A percentile compares a stretch with the other conserved stretches of the same genome.
Evolutionary conservation across 2,888 invertebrate species (phyloP).

Genomic region (Caenorhabditis sulstoni): DNA sequence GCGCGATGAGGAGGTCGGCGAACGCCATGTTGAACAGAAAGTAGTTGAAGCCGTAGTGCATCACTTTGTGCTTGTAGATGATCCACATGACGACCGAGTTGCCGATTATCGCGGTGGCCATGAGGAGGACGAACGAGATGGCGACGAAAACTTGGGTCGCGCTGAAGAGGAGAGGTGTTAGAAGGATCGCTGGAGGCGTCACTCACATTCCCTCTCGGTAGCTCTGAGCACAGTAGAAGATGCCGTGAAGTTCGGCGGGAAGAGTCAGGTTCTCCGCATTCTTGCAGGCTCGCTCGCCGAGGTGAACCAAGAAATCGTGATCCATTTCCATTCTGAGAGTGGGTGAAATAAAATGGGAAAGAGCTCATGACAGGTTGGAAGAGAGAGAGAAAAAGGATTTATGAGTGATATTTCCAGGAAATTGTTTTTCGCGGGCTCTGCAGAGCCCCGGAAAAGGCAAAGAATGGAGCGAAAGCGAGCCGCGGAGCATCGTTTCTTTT

Average conservation of each 20-base stretch:
- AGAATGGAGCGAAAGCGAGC: not conserved
- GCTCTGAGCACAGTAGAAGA: slow-evolving; percentile 47
- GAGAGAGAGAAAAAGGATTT: slow-evolving; percentile 17
- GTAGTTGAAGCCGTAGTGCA: slow-evolving; percentile 76
- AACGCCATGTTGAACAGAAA: slow-evolving; percentile 78
- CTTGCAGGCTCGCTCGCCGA: slow-evolving; percentile 50
- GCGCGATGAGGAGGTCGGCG: slow-evolving; percentile 76
- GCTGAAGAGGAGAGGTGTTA: slow-evolving; percentile 45
- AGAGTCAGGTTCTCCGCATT: slow-evolving; percentile 42
- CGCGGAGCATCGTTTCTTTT: too few species aligned
- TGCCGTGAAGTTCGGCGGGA: slow-evolving; percentile 37
- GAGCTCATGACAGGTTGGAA: not conserved
- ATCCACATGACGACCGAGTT: slow-evolving; percentile 77
- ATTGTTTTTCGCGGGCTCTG: not conserved
- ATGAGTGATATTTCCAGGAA: slow-evolving; percentile 24
- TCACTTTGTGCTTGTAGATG: slow-evolving; percentile 73
- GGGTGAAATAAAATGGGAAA: not conserved
- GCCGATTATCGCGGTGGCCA: slow-evolving; percentile 71
- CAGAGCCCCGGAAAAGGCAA: not conserved
- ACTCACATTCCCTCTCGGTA: slow-evolving; percentile 45
- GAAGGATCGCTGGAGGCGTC: not conserved
- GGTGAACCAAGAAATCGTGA: slow-evolving; percentile 41
- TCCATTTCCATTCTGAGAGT: slow-evolving; percentile 13
- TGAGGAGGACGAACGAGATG: slow-evolving; percentile 68
- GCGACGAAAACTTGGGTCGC: slow-evolving; percentile 69